Conservation (phyloP, 2,797 vertebrate species). For the Peromyscus attwateri region DNA sequence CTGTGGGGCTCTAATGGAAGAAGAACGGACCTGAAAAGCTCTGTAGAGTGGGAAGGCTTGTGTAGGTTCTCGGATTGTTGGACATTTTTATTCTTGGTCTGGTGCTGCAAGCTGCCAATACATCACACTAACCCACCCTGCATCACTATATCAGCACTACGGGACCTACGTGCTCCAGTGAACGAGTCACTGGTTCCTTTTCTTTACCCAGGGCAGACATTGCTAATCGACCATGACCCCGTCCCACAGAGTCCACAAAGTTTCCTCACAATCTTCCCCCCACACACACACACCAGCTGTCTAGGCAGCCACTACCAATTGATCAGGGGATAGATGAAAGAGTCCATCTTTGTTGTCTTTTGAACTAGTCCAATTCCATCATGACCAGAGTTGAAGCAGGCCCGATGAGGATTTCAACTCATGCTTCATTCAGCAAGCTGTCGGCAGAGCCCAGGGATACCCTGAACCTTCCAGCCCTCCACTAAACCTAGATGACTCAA, state of each 20-base stretch:
- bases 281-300: not conserved
- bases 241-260: not conserved
- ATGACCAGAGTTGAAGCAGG: not conserved
- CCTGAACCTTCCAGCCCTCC: not conserved
- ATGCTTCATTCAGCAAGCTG: not conserved
- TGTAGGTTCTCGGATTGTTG: not conserved
- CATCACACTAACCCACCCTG: conserved; percentile 53
- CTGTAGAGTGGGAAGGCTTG: not conserved
- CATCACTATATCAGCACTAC: not conserved
- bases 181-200: not conserved
- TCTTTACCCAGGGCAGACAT: conserved; percentile 68
- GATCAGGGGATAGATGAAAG: not conserved
- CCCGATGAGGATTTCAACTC: not conserved
- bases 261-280: not conserved
- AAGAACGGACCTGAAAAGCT: not conserved
- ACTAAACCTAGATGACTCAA: not conserved
- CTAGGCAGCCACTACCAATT: not conserved
- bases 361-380: not conserved
- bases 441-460: not conserved
- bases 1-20: not conserved
- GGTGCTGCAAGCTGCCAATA: conserved; percentile 9
- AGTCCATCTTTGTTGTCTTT: not conserved
- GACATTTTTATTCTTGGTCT: conserved; percentile 63
- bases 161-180: not conserved
- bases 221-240: conserved; percentile 40